phyloP scores from a whole-genome alignment of 2,888 invertebrate species.

The Idaea dimidiata region DNA sequence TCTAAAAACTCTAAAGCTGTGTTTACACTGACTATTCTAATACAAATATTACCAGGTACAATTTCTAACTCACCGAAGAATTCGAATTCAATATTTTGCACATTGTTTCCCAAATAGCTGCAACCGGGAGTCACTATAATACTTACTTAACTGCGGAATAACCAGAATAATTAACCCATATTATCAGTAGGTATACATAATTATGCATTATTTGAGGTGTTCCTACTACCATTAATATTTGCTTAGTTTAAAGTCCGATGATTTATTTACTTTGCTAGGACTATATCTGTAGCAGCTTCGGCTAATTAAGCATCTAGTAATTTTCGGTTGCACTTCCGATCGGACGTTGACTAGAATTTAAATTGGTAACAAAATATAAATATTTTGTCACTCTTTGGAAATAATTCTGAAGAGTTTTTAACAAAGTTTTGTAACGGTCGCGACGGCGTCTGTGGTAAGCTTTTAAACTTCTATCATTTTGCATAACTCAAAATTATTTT shows the following conservation, averaged over 20 bases:
- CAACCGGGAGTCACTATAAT: neutral
- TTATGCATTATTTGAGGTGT: neutral
- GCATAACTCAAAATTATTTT: neutral
- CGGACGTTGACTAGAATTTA: neutral
- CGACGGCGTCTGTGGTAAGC: neutral
- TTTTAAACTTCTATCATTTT: neutral
- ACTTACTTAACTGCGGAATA: neutral
- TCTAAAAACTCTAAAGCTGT: conserved; percentile 46
- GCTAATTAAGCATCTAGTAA: neutral
- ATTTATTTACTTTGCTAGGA: neutral
- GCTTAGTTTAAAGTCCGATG: neutral
- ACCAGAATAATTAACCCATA: neutral
- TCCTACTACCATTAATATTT: conserved; percentile 33
- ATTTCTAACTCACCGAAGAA: too few species aligned
- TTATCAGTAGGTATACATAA: conserved; percentile 28
- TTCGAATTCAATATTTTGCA: too few species aligned
- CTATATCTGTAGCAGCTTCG: neutral
- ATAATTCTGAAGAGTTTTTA: neutral
- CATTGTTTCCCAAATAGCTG: neutral
- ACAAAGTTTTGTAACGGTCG: neutral
- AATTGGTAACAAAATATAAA: neutral
- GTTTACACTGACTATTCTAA: neutral
- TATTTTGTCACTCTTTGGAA: neutral
- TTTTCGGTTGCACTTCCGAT: neutral
- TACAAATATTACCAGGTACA: too few species aligned